Evolutionary conservation across 2,113 vertebrate genomes (phyloP).

Genomic region (Melanocharis versteri): DNA sequence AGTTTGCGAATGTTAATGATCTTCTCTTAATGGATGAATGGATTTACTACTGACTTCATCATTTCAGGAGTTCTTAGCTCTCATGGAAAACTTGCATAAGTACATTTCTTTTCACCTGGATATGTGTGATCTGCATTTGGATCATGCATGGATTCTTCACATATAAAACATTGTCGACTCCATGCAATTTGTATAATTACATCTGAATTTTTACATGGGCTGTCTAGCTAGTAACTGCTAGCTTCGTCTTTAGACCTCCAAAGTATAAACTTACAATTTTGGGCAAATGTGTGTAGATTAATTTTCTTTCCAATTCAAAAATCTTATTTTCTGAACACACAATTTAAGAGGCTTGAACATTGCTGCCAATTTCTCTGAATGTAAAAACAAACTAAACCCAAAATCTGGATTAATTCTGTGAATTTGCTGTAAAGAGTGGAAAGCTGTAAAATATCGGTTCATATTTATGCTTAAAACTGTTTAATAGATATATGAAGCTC

Average conservation of each 20-base stretch:
- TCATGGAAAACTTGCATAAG: not conserved
- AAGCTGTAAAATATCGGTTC: not conserved
- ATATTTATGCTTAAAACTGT: not conserved
- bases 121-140: not conserved
- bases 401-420: not conserved
- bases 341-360: not conserved
- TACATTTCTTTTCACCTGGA: not conserved
- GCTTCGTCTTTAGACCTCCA: not conserved
- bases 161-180: not conserved
- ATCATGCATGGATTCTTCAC: not conserved
- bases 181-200: not conserved
- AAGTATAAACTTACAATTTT: not conserved
- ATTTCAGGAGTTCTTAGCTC: not conserved
- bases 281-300: not conserved
- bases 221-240: not conserved
- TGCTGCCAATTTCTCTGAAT: not conserved
- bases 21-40: not conserved
- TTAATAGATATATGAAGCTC: not conserved
- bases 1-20: slow-evolving; percentile 32
- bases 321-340: not conserved
- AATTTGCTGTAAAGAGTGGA: not conserved
- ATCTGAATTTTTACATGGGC: not conserved
- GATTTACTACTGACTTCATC: not conserved
- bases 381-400: not conserved
- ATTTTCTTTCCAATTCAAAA: not conserved